Conservation (phyloP, 2,113 vertebrate genomes). For the Marmota monax region DNA sequence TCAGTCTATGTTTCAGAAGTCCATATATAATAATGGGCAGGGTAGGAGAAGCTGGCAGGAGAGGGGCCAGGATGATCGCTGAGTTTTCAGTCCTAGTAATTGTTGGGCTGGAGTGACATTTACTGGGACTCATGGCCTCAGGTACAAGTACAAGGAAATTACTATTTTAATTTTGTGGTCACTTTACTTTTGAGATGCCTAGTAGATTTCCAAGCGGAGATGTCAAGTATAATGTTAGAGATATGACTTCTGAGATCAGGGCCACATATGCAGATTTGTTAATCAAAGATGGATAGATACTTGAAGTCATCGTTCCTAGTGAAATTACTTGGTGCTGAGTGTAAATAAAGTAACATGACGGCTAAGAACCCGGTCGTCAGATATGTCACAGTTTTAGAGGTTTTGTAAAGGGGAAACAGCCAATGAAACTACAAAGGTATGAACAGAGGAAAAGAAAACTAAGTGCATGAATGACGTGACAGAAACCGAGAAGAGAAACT, state of each 20-base stretch:
- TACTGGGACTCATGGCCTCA: neutral
- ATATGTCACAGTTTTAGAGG: neutral
- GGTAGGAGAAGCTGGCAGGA: neutral
- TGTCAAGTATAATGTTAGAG: neutral
- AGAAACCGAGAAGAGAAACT: conserved; percentile 71
- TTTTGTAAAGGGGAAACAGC: conserved; percentile 36
- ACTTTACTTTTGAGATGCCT: neutral
- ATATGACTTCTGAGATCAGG: neutral
- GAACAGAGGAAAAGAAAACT: neutral
- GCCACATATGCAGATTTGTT: neutral
- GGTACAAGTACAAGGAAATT: neutral
- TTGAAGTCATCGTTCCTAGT: neutral
- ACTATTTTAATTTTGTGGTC: neutral
- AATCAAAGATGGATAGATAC: neutral
- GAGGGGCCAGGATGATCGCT: neutral
- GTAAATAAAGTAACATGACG: neutral
- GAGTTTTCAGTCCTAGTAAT: neutral
- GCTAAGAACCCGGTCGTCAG: neutral
- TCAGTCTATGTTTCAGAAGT: neutral
- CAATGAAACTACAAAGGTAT: conserved; percentile 49
- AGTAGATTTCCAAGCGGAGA: neutral
- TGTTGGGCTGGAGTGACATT: neutral
- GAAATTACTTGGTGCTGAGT: neutral
- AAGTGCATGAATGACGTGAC: neutral
- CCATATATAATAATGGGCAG: neutral